Base-by-base conservation (phyloP, 2,113 vertebrate genomes). In the Thalassoma bifasciatum region DNA sequence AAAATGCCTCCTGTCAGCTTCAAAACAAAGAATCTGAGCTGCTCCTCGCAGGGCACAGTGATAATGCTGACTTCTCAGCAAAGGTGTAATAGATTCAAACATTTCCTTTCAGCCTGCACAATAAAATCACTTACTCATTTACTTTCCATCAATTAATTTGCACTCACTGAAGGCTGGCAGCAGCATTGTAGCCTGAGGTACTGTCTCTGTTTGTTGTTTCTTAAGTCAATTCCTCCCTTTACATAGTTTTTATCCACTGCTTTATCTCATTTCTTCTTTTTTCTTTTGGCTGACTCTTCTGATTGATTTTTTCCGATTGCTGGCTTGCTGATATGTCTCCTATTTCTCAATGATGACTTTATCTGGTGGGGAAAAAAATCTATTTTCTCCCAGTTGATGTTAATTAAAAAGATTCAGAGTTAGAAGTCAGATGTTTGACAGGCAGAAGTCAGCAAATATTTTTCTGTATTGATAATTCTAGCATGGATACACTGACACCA, bases 71-170 rank as follows among this genome's bases (percentile, higher is more conserved):
- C 24, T 52, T 50, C 51, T 73, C 46, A 21, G 30, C 12, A 10
- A 59, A 64, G 23, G 21, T 59, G 58, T 54, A 47, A 61, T 54
- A 24, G 12, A 60, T 36, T 49, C 8, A 52, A 63, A 57, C 21
- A 14, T 79, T 74, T 70, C 9, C 66, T 62, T 53, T 68, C 23
- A 72, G 54, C 13, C n/a, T 49, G 49, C 59, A 63, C 74, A 78
- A 52, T 77, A 68, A 72, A 81, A 81, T 73, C 12, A 21, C 66
- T 67, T 75, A 49, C 46, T 49, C 14, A 67, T 64, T 54, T 54
- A 9, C 38, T 38, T 7, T 17, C 24, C 36, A 53, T 80, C 56
- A 79, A 58, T 79, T 79, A 66, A 72, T 80, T 79, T 70, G 10
- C 51, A 21, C 47, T 54, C 8, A n/a, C 38, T 74, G 52, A 49